These are phyloP conservation scores for Heliconius sara DNA, from an alignment of 2,888 invertebrate species.

Conservation along the genomic window DNA sequence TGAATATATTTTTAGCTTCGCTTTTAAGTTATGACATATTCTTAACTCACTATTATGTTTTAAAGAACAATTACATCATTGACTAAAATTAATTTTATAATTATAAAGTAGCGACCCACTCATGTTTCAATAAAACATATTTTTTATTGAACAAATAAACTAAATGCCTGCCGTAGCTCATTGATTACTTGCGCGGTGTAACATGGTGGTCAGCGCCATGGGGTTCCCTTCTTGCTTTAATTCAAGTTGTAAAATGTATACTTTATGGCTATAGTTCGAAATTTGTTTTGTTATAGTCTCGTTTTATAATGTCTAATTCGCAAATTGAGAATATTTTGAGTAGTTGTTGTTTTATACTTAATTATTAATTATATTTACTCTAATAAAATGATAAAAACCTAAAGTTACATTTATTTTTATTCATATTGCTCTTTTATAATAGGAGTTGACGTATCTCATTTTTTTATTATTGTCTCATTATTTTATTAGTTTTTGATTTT, in stretches of 20 bases:
- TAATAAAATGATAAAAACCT: neutral
- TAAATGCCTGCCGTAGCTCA: neutral
- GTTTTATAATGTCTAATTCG: conserved; percentile 7
- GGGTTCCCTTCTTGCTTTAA: conserved; percentile 13
- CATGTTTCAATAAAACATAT: conserved; percentile 5
- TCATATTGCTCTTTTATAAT: no score
- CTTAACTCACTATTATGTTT: no score
- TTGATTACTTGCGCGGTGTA: conserved; percentile 21
- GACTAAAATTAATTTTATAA: conserved; percentile 13
- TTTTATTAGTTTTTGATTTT: neutral
- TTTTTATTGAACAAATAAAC: conserved; percentile 14
- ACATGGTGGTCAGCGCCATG: conserved; percentile 25
- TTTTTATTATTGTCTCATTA: neutral
- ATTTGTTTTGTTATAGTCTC: conserved; percentile 8
- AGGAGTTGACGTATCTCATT: neutral
- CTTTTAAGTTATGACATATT: no score
- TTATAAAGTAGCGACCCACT: neutral
- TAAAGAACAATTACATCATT: neutral
- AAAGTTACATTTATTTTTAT: neutral
- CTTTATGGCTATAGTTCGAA: neutral
- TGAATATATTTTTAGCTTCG: no score
- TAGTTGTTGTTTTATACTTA: neutral
- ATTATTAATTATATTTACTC: neutral
- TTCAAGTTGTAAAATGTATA: conserved; percentile 19
- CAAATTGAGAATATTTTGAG: neutral